Evolutionary conservation across 2,888 invertebrate genomes (phyloP).

Genomic region (Lasioglossum calceatum): DNA sequence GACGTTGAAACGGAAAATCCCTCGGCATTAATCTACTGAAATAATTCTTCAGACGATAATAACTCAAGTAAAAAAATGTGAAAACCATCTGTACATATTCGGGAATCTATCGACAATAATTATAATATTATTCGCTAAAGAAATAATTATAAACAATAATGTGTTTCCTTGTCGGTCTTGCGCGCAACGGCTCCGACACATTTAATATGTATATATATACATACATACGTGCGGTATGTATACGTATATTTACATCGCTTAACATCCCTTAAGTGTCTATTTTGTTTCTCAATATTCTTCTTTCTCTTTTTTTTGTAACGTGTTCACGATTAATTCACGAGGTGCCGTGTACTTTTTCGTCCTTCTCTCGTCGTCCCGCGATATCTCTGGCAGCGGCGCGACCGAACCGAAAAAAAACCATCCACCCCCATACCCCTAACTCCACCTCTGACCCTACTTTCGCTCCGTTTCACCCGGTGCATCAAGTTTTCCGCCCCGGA

Average conservation of each 20-base stretch:
- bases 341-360: conserved; percentile 33
- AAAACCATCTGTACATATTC: not conserved
- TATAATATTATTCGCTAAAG: not conserved
- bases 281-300: conserved; percentile 8
- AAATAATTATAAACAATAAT: not conserved
- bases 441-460: not conserved
- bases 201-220: conserved; percentile 21
- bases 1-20: not conserved
- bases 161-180: too few relatives aligned
- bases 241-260: conserved; percentile 59
- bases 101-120: not conserved
- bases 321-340: conserved; percentile 52
- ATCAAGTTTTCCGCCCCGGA: conserved; percentile 1
- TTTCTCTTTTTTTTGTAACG: conserved; percentile 17
- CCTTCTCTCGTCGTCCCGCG: not conserved
- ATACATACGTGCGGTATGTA: conserved; percentile 32
- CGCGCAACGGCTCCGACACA: not conserved
- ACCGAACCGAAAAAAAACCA: conserved; percentile 28
- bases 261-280: conserved; percentile 55
- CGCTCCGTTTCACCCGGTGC: conserved; percentile 14
- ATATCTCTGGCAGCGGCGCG: conserved; percentile 41
- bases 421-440: not conserved
- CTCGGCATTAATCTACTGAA: not conserved
- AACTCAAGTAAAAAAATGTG: not conserved
- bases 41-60: not conserved